A percentile compares a stretch with the other conserved stretches of the same genome.
phyloP scores from a whole-genome alignment of 2,888 invertebrate genomes.

The Mesoligia furuncula region DNA sequence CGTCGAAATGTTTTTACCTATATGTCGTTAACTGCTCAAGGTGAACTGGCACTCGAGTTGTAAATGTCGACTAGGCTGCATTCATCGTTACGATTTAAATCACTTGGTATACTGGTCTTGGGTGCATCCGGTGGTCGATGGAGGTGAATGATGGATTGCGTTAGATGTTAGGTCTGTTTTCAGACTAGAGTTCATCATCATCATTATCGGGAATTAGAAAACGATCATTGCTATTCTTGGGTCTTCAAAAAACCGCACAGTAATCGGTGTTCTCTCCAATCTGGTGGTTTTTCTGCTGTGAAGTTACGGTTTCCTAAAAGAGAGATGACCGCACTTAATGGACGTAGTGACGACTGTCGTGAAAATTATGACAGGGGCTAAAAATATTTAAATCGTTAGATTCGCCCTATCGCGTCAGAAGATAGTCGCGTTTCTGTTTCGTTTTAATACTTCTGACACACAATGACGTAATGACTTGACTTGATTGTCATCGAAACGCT shows the following conservation, averaged over 20 bases:
- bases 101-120: constrained; percentile 17
- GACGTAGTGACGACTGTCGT: not conserved
- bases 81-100: constrained; percentile 53
- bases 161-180: not conserved
- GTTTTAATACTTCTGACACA: not conserved
- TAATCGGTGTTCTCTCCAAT: not conserved
- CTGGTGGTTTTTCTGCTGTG: not conserved
- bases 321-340: not conserved
- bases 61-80: constrained; percentile 58
- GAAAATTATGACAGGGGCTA: not conserved
- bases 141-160: not conserved
- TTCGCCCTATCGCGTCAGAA: not conserved
- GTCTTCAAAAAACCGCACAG: not conserved
- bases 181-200: not conserved
- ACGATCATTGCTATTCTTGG: not conserved
- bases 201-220: not conserved
- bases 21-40: constrained; percentile 47
- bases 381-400: not conserved
- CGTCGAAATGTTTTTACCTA: constrained; percentile 48
- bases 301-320: not conserved
- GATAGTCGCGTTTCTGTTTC: not conserved
- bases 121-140: constrained; percentile 30
- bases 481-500: too few species aligned
- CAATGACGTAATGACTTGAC: too few species aligned
- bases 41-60: constrained; percentile 32